Conservation (phyloP, 2,888 invertebrate species). For the Chymomyza caudatula region DNA sequence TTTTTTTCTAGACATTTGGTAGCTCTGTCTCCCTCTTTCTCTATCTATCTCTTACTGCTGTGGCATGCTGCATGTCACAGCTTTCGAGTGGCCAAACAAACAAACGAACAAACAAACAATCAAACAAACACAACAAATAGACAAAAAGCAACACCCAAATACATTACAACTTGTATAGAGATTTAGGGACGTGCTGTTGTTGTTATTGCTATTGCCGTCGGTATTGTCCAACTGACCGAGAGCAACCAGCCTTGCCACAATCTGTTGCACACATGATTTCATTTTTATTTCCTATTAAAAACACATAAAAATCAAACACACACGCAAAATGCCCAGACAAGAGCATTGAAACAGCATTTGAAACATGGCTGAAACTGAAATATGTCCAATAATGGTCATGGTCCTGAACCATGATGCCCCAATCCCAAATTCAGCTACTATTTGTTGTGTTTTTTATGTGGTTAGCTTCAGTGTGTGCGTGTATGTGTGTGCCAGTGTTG, state of each 20-base stretch:
- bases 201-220: conserved; percentile 7
- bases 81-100: not conserved
- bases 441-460: conserved; percentile 3
- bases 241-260: conserved; percentile 39
- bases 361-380: conserved; percentile 1
- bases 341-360: conserved; percentile 6
- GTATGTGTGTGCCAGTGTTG: not conserved
- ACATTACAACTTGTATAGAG: conserved; percentile 6
- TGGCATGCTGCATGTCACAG: not conserved
- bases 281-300: conserved; percentile 71
- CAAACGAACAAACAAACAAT: not conserved
- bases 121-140: conserved; percentile 18
- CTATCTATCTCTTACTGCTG: not conserved
- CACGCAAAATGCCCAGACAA: conserved; percentile 8
- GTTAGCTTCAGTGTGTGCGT: not conserved
- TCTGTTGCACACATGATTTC: conserved; percentile 73
- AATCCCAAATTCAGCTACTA: not conserved
- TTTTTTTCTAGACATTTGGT: not conserved
- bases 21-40: no score
- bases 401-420: no score
- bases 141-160: conserved; percentile 20
- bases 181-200: conserved; percentile 27
- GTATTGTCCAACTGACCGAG: conserved; percentile 17
- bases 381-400: not conserved
- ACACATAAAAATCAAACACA: conserved; percentile 67